These are phyloP conservation scores for Chaenocephalus aceratus DNA, from an alignment of 2,113 vertebrate species.

Conservation along the genomic window DNA sequence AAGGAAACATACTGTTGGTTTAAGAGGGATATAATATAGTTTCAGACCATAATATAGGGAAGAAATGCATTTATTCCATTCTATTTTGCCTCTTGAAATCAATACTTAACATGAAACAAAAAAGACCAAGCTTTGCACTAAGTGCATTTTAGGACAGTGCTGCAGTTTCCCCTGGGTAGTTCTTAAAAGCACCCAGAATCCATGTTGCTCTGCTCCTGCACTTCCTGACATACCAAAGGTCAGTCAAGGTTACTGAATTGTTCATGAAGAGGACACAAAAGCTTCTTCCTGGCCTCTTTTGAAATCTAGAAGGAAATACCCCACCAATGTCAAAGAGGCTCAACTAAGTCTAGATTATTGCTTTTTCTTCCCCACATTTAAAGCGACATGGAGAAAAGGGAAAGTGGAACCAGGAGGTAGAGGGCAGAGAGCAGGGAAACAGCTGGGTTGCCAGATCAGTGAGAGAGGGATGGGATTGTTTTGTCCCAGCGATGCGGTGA, in stretches of 20 bases:
- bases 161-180: slow-evolving; percentile 44
- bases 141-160: slow-evolving; percentile 35
- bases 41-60: background rate
- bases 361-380: slow-evolving; percentile 36
- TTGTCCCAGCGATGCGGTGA: slow-evolving; percentile 65
- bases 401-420: slow-evolving; percentile 7
- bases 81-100: slow-evolving; percentile 11
- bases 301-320: slow-evolving; percentile 1
- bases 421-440: slow-evolving; percentile 57
- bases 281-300: slow-evolving; percentile 33
- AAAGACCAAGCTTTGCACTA: background rate
- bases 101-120: background rate
- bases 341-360: slow-evolving; percentile 13
- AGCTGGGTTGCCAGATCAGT: slow-evolving; percentile 71
- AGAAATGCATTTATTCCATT: background rate
- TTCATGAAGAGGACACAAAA: slow-evolving; percentile 55
- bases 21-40: background rate
- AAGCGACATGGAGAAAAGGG: slow-evolving; percentile 4
- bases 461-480: slow-evolving; percentile 63
- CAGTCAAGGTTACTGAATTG: slow-evolving; percentile 59
- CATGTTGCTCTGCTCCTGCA: slow-evolving; percentile 8
- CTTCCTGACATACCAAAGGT: slow-evolving; percentile 65
- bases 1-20: background rate
- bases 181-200: slow-evolving; percentile 67
- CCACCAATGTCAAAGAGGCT: background rate